A percentile compares a stretch with the other conserved stretches of the same genome.
These are phyloP conservation scores for Hemitrygon akajei DNA, from an alignment of 2,797 vertebrate species.

Conservation along the genomic window DNA sequence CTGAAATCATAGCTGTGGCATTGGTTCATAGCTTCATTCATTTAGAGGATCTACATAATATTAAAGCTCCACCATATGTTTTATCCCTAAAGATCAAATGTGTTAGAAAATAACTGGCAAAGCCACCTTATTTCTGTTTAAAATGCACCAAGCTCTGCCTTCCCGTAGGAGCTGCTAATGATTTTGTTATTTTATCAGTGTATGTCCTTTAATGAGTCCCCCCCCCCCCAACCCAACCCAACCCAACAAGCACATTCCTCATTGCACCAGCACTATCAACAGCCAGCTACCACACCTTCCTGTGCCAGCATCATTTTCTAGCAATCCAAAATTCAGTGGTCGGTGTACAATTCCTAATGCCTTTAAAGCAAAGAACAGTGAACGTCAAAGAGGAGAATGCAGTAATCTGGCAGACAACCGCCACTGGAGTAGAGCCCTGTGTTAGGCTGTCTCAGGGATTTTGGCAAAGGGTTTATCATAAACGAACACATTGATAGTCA, in stretches of 20 bases:
- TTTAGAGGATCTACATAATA: background rate
- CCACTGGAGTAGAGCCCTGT: background rate
- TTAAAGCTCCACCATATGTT: background rate
- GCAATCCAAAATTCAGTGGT: background rate
- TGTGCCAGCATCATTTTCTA: background rate
- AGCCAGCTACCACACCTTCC: background rate
- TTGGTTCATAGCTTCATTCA: background rate
- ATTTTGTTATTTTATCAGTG: background rate
- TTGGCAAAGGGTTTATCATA: background rate
- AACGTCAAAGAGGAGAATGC: background rate
- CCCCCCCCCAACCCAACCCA: too few relatives aligned
- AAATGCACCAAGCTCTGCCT: slow-evolving; percentile 3
- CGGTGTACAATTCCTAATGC: background rate
- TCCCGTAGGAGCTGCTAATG: background rate
- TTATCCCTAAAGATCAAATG: slow-evolving; percentile 3
- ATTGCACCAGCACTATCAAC: background rate
- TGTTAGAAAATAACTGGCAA: slow-evolving; percentile 5
- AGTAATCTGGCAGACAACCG: background rate
- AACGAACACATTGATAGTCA: background rate
- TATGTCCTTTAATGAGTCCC: slow-evolving; percentile 16
- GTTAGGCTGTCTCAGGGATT: background rate
- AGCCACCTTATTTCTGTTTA: slow-evolving; percentile 3
- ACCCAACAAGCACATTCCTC: background rate
- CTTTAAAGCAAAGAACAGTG: too few relatives aligned
- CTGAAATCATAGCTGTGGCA: too few relatives aligned